Percentiles rank a stretch among this genome's conserved stretches.
phyloP scores from a whole-genome alignment of 2,888 invertebrate species.

The Digitonthophagus gazella region DNA sequence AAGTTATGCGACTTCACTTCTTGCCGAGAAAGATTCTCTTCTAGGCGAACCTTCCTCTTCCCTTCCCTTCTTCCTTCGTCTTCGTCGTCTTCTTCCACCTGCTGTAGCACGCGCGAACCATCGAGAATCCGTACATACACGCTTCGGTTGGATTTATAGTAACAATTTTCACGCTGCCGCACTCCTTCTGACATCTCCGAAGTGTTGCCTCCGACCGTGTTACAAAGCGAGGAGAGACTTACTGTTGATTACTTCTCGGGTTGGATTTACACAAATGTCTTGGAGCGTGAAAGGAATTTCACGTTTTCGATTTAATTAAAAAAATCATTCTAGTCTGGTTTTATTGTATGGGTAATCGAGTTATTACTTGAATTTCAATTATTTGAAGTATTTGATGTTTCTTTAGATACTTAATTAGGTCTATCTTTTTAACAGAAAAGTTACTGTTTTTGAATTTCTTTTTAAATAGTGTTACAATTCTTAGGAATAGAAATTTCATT shows the following conservation, averaged over 20 bases:
- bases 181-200: not conserved
- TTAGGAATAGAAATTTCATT: no score
- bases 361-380: no score
- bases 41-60: not conserved
- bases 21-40: no score
- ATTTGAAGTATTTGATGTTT: no score
- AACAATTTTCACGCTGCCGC: not conserved
- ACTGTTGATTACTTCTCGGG: not conserved
- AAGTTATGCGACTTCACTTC: not conserved
- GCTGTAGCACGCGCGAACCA: not conserved
- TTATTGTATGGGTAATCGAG: no score
- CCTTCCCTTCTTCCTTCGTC: not conserved
- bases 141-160: not conserved
- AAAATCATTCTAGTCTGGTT: no score
- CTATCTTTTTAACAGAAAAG: no score
- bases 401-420: no score
- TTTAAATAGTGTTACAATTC: no score
- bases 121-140: not conserved
- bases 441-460: no score
- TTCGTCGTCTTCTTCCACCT: not conserved
- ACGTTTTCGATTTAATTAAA: no score
- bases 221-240: not conserved
- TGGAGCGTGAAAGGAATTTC: not conserved
- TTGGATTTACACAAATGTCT: not conserved
- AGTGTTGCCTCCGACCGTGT: not conserved